Conservation (phyloP, 2,113 vertebrate genomes). For the Lathamus discolor region DNA sequence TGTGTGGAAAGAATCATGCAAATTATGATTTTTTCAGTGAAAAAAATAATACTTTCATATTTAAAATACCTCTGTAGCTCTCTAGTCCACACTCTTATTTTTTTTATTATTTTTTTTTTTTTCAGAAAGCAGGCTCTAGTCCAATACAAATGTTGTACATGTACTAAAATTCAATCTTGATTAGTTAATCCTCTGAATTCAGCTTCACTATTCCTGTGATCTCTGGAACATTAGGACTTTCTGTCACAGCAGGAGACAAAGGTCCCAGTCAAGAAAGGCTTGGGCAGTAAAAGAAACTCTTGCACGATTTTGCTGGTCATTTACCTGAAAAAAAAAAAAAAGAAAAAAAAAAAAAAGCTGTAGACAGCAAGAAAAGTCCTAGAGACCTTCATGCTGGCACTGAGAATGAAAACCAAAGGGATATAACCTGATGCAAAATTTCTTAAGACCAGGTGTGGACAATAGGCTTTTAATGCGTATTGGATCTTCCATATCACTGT, state of each 20-base stretch:
- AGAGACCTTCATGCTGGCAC: not conserved
- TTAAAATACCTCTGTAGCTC: not conserved
- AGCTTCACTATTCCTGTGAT: not conserved
- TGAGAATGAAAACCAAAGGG: constrained; percentile 30
- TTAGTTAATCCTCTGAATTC: not conserved
- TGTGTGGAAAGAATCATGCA: not conserved
- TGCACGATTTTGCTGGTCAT: not conserved
- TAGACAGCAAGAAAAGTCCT: constrained; percentile 22
- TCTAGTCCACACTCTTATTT: not conserved
- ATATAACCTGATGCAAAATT: constrained; percentile 31
- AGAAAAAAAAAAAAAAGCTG: not conserved
- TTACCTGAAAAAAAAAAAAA: not conserved
- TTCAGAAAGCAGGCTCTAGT: not conserved
- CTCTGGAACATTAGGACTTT: not conserved
- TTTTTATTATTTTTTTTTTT: not conserved
- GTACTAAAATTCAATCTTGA: not conserved
- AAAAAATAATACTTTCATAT: not conserved
- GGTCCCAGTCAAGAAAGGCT: not conserved
- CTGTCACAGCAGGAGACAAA: not conserved
- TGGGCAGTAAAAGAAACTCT: not conserved
- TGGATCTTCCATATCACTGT: constrained; percentile 28
- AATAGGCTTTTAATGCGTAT: not conserved
- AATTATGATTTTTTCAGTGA: not conserved
- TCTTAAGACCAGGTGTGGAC: not conserved
- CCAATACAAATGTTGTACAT: not conserved